Evolutionary conservation across 2,888 invertebrate genomes (phyloP).

Genomic region (Torymus texanus): DNA sequence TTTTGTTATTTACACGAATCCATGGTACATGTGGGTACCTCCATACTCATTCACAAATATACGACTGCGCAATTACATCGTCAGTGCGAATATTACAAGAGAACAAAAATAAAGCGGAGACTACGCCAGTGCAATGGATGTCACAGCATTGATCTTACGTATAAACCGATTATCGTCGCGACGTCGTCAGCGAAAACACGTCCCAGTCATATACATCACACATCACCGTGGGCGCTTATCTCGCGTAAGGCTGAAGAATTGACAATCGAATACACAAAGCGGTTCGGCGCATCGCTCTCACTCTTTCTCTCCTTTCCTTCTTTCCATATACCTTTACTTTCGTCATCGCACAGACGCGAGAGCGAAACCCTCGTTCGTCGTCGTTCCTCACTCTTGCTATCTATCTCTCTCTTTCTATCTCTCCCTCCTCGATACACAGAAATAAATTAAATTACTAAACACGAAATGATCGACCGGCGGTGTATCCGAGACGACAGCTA

Average conservation of each 20-base stretch:
- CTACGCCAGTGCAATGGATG: no score
- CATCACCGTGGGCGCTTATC: conserved; percentile 25
- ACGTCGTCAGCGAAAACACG: no score
- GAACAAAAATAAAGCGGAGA: no score
- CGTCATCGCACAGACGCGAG: conserved; percentile 71
- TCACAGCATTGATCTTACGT: no score
- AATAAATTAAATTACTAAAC: conserved; percentile 72
- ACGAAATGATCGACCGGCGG: conserved; percentile 67
- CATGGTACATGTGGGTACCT: background rate
- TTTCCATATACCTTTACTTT: conserved; percentile 58
- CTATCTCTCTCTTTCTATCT: conserved; percentile 57
- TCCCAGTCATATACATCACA: background rate
- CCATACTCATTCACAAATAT: no score
- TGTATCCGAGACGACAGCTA: conserved; percentile 59
- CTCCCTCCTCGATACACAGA: conserved; percentile 5
- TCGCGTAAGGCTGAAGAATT: conserved; percentile 57
- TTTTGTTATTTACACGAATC: conserved; percentile 1
- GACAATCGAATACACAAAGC: conserved; percentile 43
- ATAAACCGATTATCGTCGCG: no score
- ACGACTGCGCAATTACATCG: no score
- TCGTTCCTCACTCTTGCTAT: conserved; percentile 37
- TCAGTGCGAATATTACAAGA: no score
- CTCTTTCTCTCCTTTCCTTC: conserved; percentile 56
- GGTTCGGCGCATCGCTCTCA: conserved; percentile 44
- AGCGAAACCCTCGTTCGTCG: conserved; percentile 62